Conservation (phyloP, 1,140 invertebrate genomes). For the Cherax quadricarinatus region DNA sequence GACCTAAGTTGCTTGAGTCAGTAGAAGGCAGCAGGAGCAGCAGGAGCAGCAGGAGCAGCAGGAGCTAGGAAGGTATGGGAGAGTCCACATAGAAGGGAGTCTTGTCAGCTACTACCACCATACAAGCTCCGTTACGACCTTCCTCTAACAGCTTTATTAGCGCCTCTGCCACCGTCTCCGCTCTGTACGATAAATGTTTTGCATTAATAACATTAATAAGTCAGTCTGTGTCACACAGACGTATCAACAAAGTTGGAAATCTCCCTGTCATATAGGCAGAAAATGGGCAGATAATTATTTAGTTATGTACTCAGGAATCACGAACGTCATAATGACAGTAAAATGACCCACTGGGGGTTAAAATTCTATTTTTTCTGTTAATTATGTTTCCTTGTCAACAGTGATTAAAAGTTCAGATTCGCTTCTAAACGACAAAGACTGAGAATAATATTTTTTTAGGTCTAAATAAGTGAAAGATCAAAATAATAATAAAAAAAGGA, state of each 20-base stretch:
- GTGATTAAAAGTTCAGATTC: too few species aligned
- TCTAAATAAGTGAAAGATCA: too few species aligned
- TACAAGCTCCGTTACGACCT: slow-evolving; percentile 35
- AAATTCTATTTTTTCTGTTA: too few species aligned
- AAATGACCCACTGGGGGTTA: background rate
- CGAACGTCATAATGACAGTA: background rate
- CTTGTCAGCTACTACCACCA: slow-evolving; percentile 34
- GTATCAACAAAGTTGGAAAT: too few species aligned
- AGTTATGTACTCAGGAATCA: background rate
- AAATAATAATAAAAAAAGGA: too few species aligned
- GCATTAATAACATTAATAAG: too few species aligned
- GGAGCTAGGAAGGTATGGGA: slow-evolving; percentile 6
- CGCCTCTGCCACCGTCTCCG: slow-evolving; percentile 32
- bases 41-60: too few species aligned
- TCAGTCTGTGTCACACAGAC: background rate
- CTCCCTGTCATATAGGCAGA: background rate
- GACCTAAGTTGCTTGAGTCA: too few species aligned
- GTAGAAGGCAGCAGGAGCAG: too few species aligned
- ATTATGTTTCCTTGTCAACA: too few species aligned
- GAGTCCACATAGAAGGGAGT: slow-evolving; percentile 42
- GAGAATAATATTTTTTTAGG: too few species aligned
- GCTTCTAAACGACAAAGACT: too few species aligned
- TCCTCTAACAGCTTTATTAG: slow-evolving; percentile 46
- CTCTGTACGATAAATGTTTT: background rate
- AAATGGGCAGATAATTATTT: background rate